phyloP scores from a whole-genome alignment of 2,888 invertebrate genomes.

The Blastobasis lacticolella region DNA sequence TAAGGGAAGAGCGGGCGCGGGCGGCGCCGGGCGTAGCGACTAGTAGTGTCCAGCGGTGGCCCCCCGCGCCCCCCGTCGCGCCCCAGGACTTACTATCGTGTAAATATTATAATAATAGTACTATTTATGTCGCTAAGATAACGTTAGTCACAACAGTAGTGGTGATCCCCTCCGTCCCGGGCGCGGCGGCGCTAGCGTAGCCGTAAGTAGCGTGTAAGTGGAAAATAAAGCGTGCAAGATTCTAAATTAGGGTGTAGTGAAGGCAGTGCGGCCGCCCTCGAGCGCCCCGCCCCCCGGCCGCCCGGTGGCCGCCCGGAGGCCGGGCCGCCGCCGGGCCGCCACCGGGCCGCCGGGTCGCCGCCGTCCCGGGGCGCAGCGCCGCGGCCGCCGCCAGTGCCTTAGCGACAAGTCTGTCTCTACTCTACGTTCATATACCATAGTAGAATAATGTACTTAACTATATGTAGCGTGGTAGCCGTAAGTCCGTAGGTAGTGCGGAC shows the following conservation, averaged over 20 bases:
- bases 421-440: too few species aligned
- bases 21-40: too few species aligned
- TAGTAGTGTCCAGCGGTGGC: too few species aligned
- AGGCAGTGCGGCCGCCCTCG: conserved; percentile 36
- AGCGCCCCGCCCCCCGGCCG: conserved; percentile 22
- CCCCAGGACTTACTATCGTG: too few species aligned
- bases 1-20: too few species aligned
- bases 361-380: too few species aligned
- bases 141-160: too few species aligned
- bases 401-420: conserved; percentile 36
- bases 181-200: neutral
- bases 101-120: too few species aligned
- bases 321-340: neutral
- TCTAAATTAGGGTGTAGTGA: conserved; percentile 59
- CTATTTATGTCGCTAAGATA: too few species aligned
- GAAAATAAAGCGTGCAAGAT: conserved; percentile 55
- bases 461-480: neutral
- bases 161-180: too few species aligned
- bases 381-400: conserved; percentile 50
- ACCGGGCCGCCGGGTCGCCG: neutral
- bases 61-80: too few species aligned
- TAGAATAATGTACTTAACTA: neutral
- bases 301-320: conserved; percentile 2
- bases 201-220: conserved; percentile 19
- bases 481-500: neutral